Conservation (phyloP, 1,140 invertebrate genomes). For the Ceratina australensis region DNA sequence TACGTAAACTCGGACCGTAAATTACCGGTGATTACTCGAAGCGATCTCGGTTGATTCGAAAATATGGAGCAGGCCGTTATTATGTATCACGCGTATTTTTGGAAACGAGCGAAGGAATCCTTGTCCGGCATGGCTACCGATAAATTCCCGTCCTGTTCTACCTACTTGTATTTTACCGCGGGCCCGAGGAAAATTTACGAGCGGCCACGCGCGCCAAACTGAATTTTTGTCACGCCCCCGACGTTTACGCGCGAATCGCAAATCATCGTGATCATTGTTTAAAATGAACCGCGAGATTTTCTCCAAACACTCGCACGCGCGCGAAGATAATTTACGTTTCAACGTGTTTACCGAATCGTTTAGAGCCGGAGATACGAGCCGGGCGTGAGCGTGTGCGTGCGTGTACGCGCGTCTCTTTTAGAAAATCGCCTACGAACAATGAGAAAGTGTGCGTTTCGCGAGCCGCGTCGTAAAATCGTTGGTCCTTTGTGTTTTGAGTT, state of each 20-base stretch:
- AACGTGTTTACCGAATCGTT: not conserved
- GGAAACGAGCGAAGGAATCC: constrained; percentile 14
- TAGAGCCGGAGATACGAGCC: not conserved
- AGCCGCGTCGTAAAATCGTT: not conserved
- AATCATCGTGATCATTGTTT: constrained; percentile 17
- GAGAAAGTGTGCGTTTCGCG: no score
- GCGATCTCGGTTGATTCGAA: no score
- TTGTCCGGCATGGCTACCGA: constrained; percentile 1
- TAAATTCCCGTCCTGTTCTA: constrained; percentile 21
- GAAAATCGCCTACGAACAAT: not conserved
- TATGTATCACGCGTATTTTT: constrained; percentile 3
- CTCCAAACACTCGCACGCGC: not conserved
- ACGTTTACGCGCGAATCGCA: constrained; percentile 13
- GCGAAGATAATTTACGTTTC: not conserved
- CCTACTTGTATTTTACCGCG: constrained; percentile 7
- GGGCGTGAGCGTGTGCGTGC: not conserved
- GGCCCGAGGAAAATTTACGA: constrained; percentile 4
- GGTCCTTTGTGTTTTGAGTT: not conserved
- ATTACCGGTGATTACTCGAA: no score
- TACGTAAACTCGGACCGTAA: no score
- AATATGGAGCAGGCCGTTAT: not conserved
- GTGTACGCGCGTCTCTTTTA: not conserved
- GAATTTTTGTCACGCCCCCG: constrained; percentile 16
- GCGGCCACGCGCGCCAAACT: not conserved
- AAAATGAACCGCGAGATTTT: not conserved